Base-by-base conservation (phyloP, 2,797 vertebrate species). In the Adrianichthys oophorus region DNA sequence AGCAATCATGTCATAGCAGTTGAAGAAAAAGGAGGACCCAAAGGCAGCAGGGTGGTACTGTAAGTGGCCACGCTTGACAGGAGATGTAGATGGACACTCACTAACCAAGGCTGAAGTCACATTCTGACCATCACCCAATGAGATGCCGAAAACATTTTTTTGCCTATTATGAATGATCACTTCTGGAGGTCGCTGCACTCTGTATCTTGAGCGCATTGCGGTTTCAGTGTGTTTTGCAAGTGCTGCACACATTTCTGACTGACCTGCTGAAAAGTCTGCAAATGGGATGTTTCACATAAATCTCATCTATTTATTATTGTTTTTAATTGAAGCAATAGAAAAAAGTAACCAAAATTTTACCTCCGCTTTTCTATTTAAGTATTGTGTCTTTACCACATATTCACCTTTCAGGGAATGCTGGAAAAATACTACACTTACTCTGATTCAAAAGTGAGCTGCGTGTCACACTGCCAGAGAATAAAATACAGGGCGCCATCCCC, bases 121-220 rank as follows among this genome's bases (percentile, higher is more conserved):
- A 78, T 87, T 90, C 82, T 86, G 82, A 87, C 85, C 83, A 68
- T 70, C 70, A 69, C 43, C 69, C 68, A 57, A 70, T 71, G 61
- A 52, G 60, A 63, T 68, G 60, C 62, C 76, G 64, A 72, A 41
- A 66, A 74, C 19, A 59, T 65, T 53, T 53, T 73, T 44, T 73
- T 70, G 73, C 83, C 75, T 61, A 68, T 85, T 77, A 90, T 86
- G 58, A 79, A 89, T 81, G 68, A 40, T 54, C 14, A 49, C 50
- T 48, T 57, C 59, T 40, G 56, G 42, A 56, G 56, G 68, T 84
- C 70, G 53, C 77, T 72, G 64, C 72, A 40, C 47, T 47, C 47
- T 56, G 44, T 19, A 21, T 83, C 71, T 72, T 41, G 15, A 53
- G 45, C 41, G 24, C 47, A 65, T 18, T 56, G 62, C 65, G 53